Base-by-base conservation (phyloP, 1,140 invertebrate genomes). In the Pseudomyrmex concolor region DNA sequence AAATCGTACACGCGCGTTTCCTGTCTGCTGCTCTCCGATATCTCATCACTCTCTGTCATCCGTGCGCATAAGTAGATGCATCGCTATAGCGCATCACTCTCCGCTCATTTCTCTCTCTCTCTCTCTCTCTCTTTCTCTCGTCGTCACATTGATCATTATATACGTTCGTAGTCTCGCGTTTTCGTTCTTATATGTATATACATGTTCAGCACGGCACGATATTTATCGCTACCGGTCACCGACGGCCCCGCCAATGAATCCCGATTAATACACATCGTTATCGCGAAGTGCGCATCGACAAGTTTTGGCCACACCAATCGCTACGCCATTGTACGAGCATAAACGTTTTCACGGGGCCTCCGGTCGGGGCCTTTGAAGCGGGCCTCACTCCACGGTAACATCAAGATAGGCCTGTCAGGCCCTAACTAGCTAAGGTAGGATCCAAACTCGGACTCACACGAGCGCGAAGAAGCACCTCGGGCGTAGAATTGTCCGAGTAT, bases 331-430 rank as follows among this genome's bases (percentile, higher is more conserved):
- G 92, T 88, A 66, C 89, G 86, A 88, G 90, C 85, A 90, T 91
- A 91, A 92, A 92, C 91, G 91, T 91, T 93, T 93, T 92, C 90
- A 92, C 88, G 91, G 91, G 89, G 86, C 90, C 90, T 34, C 80
- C 83, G 89, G 72, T 34, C 89, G 88, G 89, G 85, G 83, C 85
- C 90, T 93, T 92, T 92, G 90, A 92, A 90, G 83, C 83, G 67
- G 67, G 84, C 86, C 82, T 91, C 88, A 84, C 88, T 91, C 88
- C 89, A 76, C 63, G 22, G 86, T 86, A 91, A 91, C 90, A 92
- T 90, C 89, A 89, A 90, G 91, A 93, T 92, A 90, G 91, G 91
- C 89, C 90, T 93, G 92, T 93, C 92, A 93, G 92, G 86, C 87
- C 90, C 91, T 93, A 93, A 93, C 93, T 92, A 93, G 91, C 89